Base-by-base conservation (phyloP, 2,888 invertebrate genomes). In the Drosophila prostipennis region DNA sequence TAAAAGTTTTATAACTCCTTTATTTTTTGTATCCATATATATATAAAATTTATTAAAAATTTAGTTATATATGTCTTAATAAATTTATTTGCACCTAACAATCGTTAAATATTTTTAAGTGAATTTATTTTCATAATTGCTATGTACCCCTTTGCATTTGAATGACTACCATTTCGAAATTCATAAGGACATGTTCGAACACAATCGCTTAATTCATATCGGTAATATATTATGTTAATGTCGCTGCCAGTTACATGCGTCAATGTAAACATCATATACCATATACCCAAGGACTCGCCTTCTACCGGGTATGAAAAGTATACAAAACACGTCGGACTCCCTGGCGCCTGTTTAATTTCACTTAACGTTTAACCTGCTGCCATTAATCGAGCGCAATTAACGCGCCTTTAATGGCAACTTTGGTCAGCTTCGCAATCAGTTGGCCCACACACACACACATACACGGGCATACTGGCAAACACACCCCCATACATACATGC, bases 301-400 rank as follows among this genome's bases (percentile, higher is more conserved):
- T n/a, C 29, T 51, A 56, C 14, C 32, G 49, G 56, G 67, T 43
- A 68, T 42, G 51, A 70, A 69, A 59, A 70, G 58, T 69, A 53
- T 37, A 63, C 61, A 63, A 63, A 63, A 63, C 61, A 63, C 55
- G 40, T 56, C 34, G 43, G 36, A 53, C 58, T 78, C 76, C 79
- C 87, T 55, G 64, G 77, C 80, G 77, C 72, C 86, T 80, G 83
- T 80, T 83, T 83, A 80, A 83, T 88, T 88, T 84, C 80, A 86
- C 87, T 86, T 86, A 86, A 86, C 78, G 73, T 86, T 85, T 85
- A 85, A 85, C 89, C 79, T 80, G 80, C 78, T 88, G 87, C 70
- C 84, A 89, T 89, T 89, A 86, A 86, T 87, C 80, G 82, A 76
- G 74, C 72, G 76, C 85, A 86, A 86, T 86, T 86, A 89, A 84